Evolutionary conservation across 2,888 invertebrate species (phyloP).

Genomic region (Orthonychiurus folsomi): DNA sequence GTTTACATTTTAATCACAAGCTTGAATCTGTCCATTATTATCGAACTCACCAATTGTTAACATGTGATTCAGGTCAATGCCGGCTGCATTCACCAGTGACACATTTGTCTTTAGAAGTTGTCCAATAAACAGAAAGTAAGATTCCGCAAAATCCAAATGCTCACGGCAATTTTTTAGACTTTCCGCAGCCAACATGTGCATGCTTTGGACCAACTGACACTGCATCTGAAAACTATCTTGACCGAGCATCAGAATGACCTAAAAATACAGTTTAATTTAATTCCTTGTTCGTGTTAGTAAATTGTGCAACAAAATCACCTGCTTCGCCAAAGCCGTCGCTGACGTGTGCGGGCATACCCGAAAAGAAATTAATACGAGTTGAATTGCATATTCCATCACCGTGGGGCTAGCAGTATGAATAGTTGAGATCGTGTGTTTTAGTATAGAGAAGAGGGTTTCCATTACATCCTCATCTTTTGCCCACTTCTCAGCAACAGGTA

Average conservation of each 20-base stretch:
- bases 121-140: conserved; percentile 33
- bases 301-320: conserved; percentile 19
- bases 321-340: conserved; percentile 31
- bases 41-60: conserved; percentile 33
- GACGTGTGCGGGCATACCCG: conserved; percentile 30
- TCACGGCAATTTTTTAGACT: conserved; percentile 31
- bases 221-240: conserved; percentile 33
- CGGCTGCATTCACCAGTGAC: conserved; percentile 29
- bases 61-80: conserved; percentile 27
- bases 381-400: conserved; percentile 34
- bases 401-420: conserved; percentile 32
- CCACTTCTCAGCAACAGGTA: conserved; percentile 38
- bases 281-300: not conserved
- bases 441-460: conserved; percentile 35
- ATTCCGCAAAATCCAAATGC: conserved; percentile 35
- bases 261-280: conserved; percentile 12
- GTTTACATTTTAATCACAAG: too few species aligned
- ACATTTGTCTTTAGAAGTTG: conserved; percentile 29
- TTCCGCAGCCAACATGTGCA: conserved; percentile 27
- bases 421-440: conserved; percentile 35
- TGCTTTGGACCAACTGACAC: conserved; percentile 33
- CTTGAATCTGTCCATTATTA: too few species aligned
- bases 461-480: conserved; percentile 38
- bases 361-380: conserved; percentile 35
- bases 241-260: conserved; percentile 37